Evolutionary conservation across 2,888 invertebrate species (phyloP).

Genomic region (Diaprepes abbreviatus): DNA sequence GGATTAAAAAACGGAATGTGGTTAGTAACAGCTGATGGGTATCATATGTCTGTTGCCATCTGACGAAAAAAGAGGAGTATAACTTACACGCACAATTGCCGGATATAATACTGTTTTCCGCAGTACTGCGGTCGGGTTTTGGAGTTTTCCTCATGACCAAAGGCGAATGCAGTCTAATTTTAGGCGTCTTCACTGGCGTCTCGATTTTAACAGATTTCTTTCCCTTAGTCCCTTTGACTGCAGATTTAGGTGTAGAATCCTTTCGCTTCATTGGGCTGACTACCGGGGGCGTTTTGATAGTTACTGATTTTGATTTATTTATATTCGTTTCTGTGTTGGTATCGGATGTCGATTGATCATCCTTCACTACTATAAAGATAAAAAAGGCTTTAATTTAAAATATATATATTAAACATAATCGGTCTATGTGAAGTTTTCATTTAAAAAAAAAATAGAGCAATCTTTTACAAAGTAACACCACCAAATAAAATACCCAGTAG

Average conservation of each 20-base stretch:
- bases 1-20: too few species aligned
- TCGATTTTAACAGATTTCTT: constrained; percentile 24
- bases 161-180: constrained; percentile 17
- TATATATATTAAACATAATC: too few species aligned
- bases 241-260: too few species aligned
- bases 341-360: background rate
- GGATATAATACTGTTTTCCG: constrained; percentile 10
- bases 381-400: too few species aligned
- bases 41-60: too few species aligned
- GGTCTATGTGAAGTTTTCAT: too few species aligned
- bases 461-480: too few species aligned
- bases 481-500: too few species aligned
- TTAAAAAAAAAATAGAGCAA: too few species aligned
- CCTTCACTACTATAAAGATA: background rate
- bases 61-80: too few species aligned
- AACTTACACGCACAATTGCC: constrained; percentile 30
- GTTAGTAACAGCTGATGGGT: too few species aligned
- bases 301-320: background rate
- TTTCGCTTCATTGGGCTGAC: too few species aligned
- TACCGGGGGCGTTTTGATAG: background rate
- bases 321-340: background rate
- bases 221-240: background rate
- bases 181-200: constrained; percentile 15
- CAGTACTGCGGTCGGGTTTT: background rate
- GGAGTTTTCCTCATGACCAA: constrained; percentile 15